These are phyloP conservation scores for Neoarius graeffei DNA, from an alignment of 2,113 vertebrate genomes.

Conservation along the genomic window DNA sequence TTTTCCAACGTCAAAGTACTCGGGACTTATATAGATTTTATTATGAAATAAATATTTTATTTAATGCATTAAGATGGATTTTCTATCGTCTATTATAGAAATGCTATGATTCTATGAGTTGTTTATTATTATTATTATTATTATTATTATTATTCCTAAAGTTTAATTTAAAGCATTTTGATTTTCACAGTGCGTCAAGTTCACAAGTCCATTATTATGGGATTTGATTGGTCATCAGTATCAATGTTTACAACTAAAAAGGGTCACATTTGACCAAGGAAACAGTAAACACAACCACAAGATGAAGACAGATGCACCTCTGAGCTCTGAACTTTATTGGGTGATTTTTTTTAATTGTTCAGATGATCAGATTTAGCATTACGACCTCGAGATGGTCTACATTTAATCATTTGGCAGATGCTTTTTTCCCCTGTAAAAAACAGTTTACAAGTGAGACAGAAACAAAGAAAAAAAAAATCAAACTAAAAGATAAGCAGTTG, in stretches of 20 bases:
- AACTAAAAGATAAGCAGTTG: not conserved
- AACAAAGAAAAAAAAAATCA: not conserved
- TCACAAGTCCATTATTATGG: not conserved
- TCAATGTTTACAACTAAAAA: not conserved
- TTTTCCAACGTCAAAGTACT: not conserved
- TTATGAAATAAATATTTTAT: not conserved
- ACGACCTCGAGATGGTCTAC: not conserved
- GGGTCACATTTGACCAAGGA: not conserved
- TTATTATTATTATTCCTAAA: not conserved
- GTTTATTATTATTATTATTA: no score
- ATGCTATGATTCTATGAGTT: not conserved
- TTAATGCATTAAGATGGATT: not conserved
- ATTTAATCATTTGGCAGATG: not conserved
- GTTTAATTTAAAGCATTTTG: not conserved
- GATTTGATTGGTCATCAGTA: not conserved
- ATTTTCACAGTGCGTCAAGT: not conserved
- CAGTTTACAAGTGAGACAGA: not conserved
- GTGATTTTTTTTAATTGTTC: not conserved
- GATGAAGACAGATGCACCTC: not conserved
- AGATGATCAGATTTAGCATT: not conserved
- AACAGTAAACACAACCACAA: not conserved
- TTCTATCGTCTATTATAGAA: not conserved
- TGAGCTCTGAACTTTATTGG: not conserved
- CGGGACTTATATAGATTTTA: not conserved
- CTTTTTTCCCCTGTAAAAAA: not conserved